Base-by-base conservation (phyloP, 2,113 vertebrate species). In the Pluvialis apricaria region DNA sequence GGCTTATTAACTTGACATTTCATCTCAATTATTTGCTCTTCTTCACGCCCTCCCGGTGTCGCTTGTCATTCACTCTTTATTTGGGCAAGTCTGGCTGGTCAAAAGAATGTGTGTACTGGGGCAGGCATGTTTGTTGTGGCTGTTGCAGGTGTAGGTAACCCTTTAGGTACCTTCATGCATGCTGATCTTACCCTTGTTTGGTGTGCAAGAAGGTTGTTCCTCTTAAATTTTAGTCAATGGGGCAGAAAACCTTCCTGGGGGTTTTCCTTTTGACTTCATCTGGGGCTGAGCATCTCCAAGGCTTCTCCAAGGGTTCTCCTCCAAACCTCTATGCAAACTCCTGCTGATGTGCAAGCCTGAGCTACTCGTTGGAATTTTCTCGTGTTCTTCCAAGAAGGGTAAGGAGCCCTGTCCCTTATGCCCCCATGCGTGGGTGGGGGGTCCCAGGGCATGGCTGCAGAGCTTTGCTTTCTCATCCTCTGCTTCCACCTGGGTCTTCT, bases 211-310 rank as follows among this genome's bases (percentile, higher is more conserved):
- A 42, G 19, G 13, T 11, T 14, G 4, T 9, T 80, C 58, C 49
- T 31, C 26, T 24, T 11, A 3, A 18, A 2, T 28, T 54, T 29
- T 15, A 49, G 57, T 71, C 17, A 7, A 0, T 0, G 7, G 22
- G 47, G 10, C 38, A 75, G 62, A 34, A 82, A 70, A 75, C 10
- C 19, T 45, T 70, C 28, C 11, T 6, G 22, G 18, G 40, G 15
- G 18, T 49, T 42, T 75, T 54, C 6, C 24, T 95, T 55, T 52
- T 58, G 20, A 20, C 40, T n/a, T 92, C 28, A 1, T 5, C 13
- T 16, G 7, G 9, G 10, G 3, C 1, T 57, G 22, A 52, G 58
- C 16, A 2, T 57, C 60, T 36, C 58, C 54, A 34, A 11, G 42
- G 32, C 19, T 54, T 66, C 71, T 66, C 34, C 31, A 44, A 21